phyloP scores from a whole-genome alignment of 2,113 vertebrate species.

The Uria lomvia region DNA sequence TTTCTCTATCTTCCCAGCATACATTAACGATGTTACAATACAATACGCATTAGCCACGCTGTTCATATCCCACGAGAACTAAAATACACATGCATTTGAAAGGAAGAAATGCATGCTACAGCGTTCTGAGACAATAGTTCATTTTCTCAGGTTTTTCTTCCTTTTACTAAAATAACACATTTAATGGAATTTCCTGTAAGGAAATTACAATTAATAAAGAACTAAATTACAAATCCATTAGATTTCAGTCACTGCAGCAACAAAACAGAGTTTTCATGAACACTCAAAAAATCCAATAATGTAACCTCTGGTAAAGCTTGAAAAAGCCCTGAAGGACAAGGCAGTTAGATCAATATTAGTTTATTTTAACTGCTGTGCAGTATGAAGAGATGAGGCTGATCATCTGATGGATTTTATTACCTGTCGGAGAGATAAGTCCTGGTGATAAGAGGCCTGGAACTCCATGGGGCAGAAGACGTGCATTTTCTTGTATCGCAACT shows the following conservation, averaged over 20 bases:
- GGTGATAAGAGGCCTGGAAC: constrained; percentile 87
- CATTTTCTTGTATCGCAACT: constrained; percentile 82
- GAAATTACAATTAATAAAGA: constrained; percentile 68
- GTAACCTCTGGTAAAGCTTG: constrained; percentile 77
- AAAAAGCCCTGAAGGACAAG: constrained; percentile 77
- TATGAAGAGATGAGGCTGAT: constrained; percentile 58
- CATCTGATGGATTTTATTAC: constrained; percentile 76
- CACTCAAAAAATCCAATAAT: constrained; percentile 76
- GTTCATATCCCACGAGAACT: constrained; percentile 36
- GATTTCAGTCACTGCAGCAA: constrained; percentile 57
- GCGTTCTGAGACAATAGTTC: not conserved
- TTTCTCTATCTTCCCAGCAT: constrained; percentile 30
- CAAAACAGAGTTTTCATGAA: constrained; percentile 57
- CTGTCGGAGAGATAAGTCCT: constrained; percentile 88
- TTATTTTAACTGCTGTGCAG: constrained; percentile 74
- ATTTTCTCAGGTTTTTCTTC: not conserved
- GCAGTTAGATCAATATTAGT: constrained; percentile 79
- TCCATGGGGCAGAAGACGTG: constrained; percentile 82
- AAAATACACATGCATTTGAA: constrained; percentile 18
- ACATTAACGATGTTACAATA: constrained; percentile 33
- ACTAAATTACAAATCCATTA: constrained; percentile 71
- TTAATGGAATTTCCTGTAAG: constrained; percentile 62
- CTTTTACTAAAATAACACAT: constrained; percentile 38
- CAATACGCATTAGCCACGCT: constrained; percentile 22
- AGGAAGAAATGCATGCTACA: not conserved